Evolutionary conservation across 2,797 vertebrate genomes (phyloP).

Genomic region (Paratrypauchen microcephalus): DNA sequence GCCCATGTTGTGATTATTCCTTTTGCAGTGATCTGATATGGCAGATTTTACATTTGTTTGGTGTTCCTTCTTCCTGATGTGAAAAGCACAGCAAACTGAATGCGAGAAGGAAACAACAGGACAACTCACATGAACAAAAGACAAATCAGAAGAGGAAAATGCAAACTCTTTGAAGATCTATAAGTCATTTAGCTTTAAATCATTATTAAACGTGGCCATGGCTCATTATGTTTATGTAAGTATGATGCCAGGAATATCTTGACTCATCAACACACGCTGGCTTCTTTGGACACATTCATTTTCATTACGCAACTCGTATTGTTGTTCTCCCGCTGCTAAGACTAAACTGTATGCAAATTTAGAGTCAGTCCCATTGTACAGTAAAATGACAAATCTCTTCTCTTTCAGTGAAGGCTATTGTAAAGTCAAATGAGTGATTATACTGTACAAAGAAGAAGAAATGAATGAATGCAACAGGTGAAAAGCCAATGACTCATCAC

Average conservation of each 20-base stretch:
- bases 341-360: not conserved
- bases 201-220: too few species aligned
- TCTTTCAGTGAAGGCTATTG: not conserved
- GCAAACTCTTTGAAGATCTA: too few species aligned
- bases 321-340: slow-evolving; percentile 1
- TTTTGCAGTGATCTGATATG: too few species aligned
- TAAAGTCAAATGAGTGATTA: not conserved
- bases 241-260: slow-evolving; percentile 13
- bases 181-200: too few species aligned
- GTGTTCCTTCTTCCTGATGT: too few species aligned
- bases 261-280: slow-evolving; percentile 14
- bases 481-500: not conserved
- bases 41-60: too few species aligned
- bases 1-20: too few species aligned
- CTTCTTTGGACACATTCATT: slow-evolving; percentile 3
- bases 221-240: not conserved
- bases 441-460: not conserved
- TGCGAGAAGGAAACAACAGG: too few species aligned
- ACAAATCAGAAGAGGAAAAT: too few species aligned
- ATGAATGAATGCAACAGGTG: slow-evolving; percentile 1
- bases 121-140: too few species aligned
- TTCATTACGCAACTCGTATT: not conserved
- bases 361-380: not conserved
- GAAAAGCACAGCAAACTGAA: too few species aligned
- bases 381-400: not conserved